Evolutionary conservation across 2,113 vertebrate genomes (phyloP).

Genomic region (Melierax canorus): DNA sequence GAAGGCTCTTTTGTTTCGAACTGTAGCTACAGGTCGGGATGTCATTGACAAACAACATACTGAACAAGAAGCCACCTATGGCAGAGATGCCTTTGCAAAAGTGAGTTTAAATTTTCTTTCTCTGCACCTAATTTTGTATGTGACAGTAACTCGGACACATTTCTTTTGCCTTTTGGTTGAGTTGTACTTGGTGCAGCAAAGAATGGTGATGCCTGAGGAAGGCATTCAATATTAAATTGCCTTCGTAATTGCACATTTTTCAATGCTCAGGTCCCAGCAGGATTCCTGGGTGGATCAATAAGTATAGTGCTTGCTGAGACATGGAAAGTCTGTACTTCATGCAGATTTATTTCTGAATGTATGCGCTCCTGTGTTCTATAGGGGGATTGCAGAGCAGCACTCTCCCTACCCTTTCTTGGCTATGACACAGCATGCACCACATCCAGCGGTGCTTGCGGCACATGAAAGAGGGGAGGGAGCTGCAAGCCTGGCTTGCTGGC

Average conservation of each 20-base stretch:
- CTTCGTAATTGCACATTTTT: accelerated
- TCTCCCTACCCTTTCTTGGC: neutral
- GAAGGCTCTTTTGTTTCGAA: conserved; percentile 92
- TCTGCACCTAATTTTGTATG: too few relatives aligned
- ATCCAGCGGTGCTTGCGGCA: neutral
- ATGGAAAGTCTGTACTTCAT: neutral
- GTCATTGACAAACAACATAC: conserved; percentile 98
- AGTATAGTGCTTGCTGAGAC: neutral
- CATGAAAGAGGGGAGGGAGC: neutral
- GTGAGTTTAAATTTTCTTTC: conserved; percentile 52
- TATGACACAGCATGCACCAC: too few relatives aligned
- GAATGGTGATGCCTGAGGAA: accelerated
- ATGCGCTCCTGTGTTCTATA: accelerated
- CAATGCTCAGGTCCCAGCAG: neutral
- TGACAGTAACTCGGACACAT: accelerated
- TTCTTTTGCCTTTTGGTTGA: neutral
- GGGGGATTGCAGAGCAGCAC: neutral
- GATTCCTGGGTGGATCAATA: neutral
- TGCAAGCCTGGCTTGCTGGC: neutral
- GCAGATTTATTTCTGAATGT: neutral
- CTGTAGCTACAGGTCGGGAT: conserved; percentile 91
- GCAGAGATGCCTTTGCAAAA: conserved; percentile 94
- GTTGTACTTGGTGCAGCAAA: neutral
- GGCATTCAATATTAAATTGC: neutral
- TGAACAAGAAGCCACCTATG: conserved; percentile 89